Percentiles rank a stretch among this genome's conserved stretches.
These are phyloP conservation scores for Euproctis similis DNA, from an alignment of 2,888 invertebrate species.

Conservation along the genomic window DNA sequence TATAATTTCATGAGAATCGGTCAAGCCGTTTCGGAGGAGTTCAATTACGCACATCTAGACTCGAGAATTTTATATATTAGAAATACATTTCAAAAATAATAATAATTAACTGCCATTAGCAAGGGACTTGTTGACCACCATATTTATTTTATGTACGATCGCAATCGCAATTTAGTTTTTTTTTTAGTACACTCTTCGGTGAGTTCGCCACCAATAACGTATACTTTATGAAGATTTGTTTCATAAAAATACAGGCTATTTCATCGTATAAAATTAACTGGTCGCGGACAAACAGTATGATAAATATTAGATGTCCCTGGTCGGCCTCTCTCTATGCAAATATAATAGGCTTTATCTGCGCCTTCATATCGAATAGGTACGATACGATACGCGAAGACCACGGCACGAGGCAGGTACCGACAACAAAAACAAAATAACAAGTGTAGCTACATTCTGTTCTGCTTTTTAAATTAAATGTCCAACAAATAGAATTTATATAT, in stretches of 20 bases:
- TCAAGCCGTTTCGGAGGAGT: no score
- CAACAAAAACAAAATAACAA: slow-evolving; percentile 23
- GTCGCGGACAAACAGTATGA: slow-evolving; percentile 39
- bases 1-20: no score
- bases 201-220: slow-evolving; percentile 8
- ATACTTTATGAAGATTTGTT: slow-evolving; percentile 12
- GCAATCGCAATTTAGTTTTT: slow-evolving; percentile 23
- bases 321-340: slow-evolving; percentile 56
- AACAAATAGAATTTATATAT: no score
- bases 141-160: no score
- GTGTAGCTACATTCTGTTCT: no score
- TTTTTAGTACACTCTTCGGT: slow-evolving; percentile 5
- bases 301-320: slow-evolving; percentile 43
- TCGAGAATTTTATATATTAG: no score
- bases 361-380: slow-evolving; percentile 24
- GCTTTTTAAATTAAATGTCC: no score
- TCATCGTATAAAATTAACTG: slow-evolving; percentile 27
- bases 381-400: slow-evolving; percentile 18
- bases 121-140: no score
- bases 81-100: no score
- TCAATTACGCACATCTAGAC: no score
- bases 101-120: no score
- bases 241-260: slow-evolving; percentile 13
- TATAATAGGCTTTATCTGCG: slow-evolving; percentile 57
- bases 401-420: slow-evolving; percentile 18